Conservation (phyloP, 92 coral and sea anemone genomes). For the Zoanthus gigantus region DNA sequence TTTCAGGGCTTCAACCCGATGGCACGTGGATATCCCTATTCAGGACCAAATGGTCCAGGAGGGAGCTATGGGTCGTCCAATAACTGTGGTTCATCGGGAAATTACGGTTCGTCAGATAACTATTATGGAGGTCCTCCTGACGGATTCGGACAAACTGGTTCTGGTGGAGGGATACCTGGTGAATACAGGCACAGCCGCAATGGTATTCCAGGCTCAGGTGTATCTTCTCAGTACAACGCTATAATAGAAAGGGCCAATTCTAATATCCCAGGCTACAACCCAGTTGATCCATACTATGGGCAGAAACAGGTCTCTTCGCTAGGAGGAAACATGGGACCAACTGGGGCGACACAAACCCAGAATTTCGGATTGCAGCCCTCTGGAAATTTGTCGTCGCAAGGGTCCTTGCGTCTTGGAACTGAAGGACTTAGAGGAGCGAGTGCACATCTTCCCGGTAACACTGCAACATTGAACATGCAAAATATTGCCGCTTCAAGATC, state of each 20-base stretch:
- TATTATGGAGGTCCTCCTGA: slow-evolving; percentile 9
- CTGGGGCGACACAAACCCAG: neutral
- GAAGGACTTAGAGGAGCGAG: neutral
- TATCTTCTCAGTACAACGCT: neutral
- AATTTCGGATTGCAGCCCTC: neutral
- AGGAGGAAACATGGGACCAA: neutral
- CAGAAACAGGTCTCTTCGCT: neutral
- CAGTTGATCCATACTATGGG: neutral
- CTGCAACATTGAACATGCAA: neutral
- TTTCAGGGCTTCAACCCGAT: slow-evolving; percentile 22
- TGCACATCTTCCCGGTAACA: neutral
- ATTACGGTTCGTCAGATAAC: slow-evolving; percentile 1
- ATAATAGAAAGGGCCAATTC: slow-evolving; percentile 46
- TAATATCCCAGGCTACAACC: slow-evolving; percentile 1
- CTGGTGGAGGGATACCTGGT: neutral
- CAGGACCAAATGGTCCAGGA: slow-evolving; percentile 10
- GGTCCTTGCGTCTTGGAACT: neutral
- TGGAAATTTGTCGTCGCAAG: neutral
- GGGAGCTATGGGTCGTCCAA: slow-evolving; percentile 9
- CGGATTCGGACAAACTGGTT: neutral
- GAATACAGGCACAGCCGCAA: neutral
- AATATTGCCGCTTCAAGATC: slow-evolving; percentile 16
- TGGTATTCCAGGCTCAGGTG: neutral
- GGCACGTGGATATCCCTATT: slow-evolving; percentile 1
- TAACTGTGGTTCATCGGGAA: neutral